phyloP scores from a whole-genome alignment of 2,797 vertebrate species.

The Alcedo quadribrachys region DNA sequence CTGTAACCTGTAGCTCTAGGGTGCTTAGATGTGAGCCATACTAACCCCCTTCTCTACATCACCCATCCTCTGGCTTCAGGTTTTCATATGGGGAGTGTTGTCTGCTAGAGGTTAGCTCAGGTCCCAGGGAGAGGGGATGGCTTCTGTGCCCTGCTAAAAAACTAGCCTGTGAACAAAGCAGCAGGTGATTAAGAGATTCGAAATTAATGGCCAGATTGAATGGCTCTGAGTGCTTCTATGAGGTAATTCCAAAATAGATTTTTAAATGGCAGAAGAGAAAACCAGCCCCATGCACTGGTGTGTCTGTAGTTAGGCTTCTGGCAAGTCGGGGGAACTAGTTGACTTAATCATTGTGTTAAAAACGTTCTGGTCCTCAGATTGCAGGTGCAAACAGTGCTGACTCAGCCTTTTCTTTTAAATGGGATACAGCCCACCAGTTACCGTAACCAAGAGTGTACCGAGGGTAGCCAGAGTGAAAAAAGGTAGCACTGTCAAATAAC shows the following conservation, averaged over 20 bases:
- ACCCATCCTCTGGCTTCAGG: neutral
- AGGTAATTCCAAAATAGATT: neutral
- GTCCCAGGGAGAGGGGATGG: neutral
- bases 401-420: neutral
- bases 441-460: neutral
- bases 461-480: neutral
- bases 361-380: constrained; percentile 80
- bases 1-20: neutral
- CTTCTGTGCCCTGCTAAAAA: neutral
- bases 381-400: constrained; percentile 46
- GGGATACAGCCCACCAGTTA: neutral
- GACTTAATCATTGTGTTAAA: constrained; percentile 70
- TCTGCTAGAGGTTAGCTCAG: neutral
- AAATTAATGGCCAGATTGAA: neutral
- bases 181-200: neutral
- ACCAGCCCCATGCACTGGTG: neutral
- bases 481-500: neutral
- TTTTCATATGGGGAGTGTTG: neutral
- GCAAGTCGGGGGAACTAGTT: neutral
- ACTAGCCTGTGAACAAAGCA: neutral
- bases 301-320: neutral
- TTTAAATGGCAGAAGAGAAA: neutral
- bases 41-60: neutral
- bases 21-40: neutral
- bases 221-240: neutral